Conservation (phyloP, 2,113 vertebrate species). For the Tetrao urogallus region DNA sequence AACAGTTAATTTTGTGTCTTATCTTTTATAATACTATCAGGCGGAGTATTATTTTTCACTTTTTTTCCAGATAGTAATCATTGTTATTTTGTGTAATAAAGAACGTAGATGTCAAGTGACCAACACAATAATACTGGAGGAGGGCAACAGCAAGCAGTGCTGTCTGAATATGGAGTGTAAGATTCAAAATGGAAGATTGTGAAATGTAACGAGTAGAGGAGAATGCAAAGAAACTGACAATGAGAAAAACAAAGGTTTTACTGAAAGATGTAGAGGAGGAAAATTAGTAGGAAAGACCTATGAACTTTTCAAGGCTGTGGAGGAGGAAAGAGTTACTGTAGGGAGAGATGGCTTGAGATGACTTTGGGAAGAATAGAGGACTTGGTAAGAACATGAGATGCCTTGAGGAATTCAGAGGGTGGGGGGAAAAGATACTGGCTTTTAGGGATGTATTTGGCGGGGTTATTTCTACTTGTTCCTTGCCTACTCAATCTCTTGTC, state of each 20-base stretch:
- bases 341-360: neutral
- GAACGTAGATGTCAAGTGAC: neutral
- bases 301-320: neutral
- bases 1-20: neutral
- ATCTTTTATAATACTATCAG: neutral
- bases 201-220: neutral
- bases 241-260: neutral
- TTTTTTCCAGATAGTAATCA: neutral
- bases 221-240: neutral
- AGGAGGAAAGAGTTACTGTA: neutral
- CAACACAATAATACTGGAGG: neutral
- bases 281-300: neutral
- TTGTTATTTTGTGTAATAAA: neutral
- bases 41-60: neutral
- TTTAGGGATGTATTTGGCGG: neutral
- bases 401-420: neutral
- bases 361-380: neutral
- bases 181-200: neutral
- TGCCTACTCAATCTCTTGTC: neutral
- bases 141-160: neutral
- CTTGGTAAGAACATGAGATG: neutral
- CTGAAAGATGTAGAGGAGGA: neutral
- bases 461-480: neutral
- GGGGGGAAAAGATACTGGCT: rapidly evolving
- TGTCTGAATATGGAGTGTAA: neutral